Evolutionary conservation across 2,888 invertebrate species (phyloP).

Genomic region (Pollenia angustigena): DNA sequence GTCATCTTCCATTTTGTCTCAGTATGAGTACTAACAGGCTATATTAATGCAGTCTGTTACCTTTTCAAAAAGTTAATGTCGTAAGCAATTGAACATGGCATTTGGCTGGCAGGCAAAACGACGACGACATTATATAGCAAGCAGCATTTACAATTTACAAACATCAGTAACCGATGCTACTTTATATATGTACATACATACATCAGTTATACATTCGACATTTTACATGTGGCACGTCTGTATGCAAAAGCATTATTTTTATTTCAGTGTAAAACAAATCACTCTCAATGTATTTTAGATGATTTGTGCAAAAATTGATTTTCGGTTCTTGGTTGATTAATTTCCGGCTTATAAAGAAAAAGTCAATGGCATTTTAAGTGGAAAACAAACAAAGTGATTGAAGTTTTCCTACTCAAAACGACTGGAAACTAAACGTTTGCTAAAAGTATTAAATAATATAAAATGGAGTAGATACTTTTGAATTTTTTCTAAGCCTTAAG

Average conservation of each 20-base stretch:
- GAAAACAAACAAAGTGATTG: slow-evolving; percentile 29
- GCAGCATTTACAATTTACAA: slow-evolving; percentile 36
- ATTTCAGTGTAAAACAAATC: slow-evolving; percentile 31
- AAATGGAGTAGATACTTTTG: not conserved
- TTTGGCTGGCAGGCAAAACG: slow-evolving; percentile 66
- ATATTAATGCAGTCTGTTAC: slow-evolving; percentile 65
- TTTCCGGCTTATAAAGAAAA: slow-evolving; percentile 75
- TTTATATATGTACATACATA: slow-evolving; percentile 4
- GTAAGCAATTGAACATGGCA: slow-evolving; percentile 76
- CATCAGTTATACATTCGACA: not conserved
- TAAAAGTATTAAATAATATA: slow-evolving; percentile 31
- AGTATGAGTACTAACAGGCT: slow-evolving; percentile 34
- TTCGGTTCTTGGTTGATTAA: slow-evolving; percentile 77
- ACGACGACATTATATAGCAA: slow-evolving; percentile 36
- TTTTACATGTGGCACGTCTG: slow-evolving; percentile 1
- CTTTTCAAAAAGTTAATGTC: slow-evolving; percentile 73
- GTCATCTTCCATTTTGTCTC: not conserved
- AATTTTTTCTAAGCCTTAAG: not conserved
- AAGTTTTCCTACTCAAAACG: not conserved
- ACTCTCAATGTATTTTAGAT: slow-evolving; percentile 67
- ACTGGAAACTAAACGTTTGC: not conserved
- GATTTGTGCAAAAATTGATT: slow-evolving; percentile 77
- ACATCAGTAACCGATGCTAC: slow-evolving; percentile 20
- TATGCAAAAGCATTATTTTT: slow-evolving; percentile 29
- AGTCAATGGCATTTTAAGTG: slow-evolving; percentile 47